A percentile compares a stretch with the other conserved stretches of the same genome.
phyloP scores from a whole-genome alignment of 64 coral and sea anemone genomes.

The Catalaphyllia jardinei region DNA sequence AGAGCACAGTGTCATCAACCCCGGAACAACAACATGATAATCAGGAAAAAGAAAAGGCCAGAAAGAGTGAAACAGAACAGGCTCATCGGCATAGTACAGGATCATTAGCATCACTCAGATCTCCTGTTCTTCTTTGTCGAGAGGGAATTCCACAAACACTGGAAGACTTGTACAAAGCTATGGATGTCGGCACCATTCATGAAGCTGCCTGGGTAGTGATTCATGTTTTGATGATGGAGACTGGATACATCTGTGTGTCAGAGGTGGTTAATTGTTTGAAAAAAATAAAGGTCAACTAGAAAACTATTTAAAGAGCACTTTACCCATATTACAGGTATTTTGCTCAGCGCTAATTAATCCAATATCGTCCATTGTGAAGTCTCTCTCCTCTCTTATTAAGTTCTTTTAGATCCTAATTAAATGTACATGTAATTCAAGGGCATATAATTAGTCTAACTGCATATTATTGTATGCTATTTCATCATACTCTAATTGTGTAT shows the following conservation, averaged over 20 bases:
- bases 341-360: no score
- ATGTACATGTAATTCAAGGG: no score
- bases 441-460: no score
- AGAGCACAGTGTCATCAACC: background rate
- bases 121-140: slow-evolving; percentile 64
- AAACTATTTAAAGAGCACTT: no score
- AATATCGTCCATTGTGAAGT: no score
- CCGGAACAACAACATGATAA: background rate
- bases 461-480: no score
- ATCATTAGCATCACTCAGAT: background rate
- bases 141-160: slow-evolving; percentile 81
- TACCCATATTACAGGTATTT: no score
- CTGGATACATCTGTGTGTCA: slow-evolving; percentile 48
- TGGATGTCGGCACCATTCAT: slow-evolving; percentile 76
- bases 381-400: no score
- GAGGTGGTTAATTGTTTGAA: background rate
- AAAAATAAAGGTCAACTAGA: no score
- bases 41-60: background rate
- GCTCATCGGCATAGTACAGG: background rate
- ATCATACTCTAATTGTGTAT: no score
- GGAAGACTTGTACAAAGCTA: slow-evolving; percentile 42
- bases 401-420: no score
- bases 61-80: background rate
- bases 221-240: slow-evolving; percentile 83
- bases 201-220: slow-evolving; percentile 83